Evolutionary conservation across 2,113 vertebrate genomes (phyloP).

Genomic region (Hyaena hyaena): DNA sequence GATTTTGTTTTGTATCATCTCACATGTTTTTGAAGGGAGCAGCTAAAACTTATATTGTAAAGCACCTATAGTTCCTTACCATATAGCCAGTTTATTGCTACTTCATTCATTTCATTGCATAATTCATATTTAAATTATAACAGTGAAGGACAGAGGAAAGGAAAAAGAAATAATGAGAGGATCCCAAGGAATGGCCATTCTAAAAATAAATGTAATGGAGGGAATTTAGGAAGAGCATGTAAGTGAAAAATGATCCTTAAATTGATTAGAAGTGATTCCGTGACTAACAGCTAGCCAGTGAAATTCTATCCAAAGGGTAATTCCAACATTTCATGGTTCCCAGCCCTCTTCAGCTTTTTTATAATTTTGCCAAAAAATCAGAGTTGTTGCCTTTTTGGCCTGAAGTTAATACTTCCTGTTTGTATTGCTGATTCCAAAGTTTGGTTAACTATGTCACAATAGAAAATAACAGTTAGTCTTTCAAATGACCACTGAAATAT

Average conservation of each 20-base stretch:
- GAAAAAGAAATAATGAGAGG: not conserved
- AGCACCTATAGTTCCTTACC: not conserved
- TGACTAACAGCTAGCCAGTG: slow-evolving; percentile 42
- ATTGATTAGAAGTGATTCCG: slow-evolving; percentile 25
- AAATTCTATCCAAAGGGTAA: slow-evolving; percentile 57
- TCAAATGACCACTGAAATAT: slow-evolving; percentile 30
- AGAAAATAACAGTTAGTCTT: slow-evolving; percentile 47
- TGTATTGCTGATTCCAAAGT: slow-evolving; percentile 61
- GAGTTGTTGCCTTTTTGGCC: slow-evolving; percentile 58
- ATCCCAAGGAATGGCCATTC: not conserved
- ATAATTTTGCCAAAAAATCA: slow-evolving; percentile 50
- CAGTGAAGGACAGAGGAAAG: not conserved
- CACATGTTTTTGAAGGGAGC: not conserved
- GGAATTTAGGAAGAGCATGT: not conserved
- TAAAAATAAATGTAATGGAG: slow-evolving; percentile 52
- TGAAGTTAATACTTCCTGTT: slow-evolving; percentile 65
- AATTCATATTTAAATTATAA: not conserved
- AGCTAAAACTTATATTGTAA: not conserved
- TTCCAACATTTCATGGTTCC: slow-evolving; percentile 63
- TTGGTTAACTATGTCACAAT: slow-evolving; percentile 67
- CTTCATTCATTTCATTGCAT: not conserved
- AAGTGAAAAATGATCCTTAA: slow-evolving; percentile 70
- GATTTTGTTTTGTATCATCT: not conserved
- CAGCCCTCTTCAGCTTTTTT: slow-evolving; percentile 21
- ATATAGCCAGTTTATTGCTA: not conserved